Base-by-base conservation (phyloP, 2,888 invertebrate genomes). In the Conistra vaccinii region DNA sequence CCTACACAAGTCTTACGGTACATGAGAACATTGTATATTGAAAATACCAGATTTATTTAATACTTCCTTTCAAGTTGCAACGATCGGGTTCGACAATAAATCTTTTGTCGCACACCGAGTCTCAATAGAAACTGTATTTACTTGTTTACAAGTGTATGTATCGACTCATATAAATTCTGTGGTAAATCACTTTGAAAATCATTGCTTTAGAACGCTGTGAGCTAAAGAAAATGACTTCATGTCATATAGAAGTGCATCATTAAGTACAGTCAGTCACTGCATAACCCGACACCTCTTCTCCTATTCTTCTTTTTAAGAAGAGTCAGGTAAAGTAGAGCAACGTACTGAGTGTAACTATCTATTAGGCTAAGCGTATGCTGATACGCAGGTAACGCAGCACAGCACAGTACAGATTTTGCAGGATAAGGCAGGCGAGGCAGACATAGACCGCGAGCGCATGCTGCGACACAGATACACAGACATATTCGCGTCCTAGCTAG, bases 51-150 rank as follows among this genome's bases (percentile, higher is more conserved):
- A 61, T 61, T 62, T 42, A 61, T 61, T 58, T 42, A 55, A 66
- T 65, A 45, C 26, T 80, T 84, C 70, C 69, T 69, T 29, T 12
- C 26, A 57, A 55, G 14, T 42, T 23, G 3, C 5, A 71, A 81
- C 29, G 55, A 69, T 80, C 48, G 68, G 26, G 71, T 82, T 69
- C 7, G n/a, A 42, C 29, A 51, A 72, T 66, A 66, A 75, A 76
- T 63, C 69, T 60, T 69, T 62, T 45, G 58, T 55, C 39, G 35
- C 45, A 39, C 6, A 32, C 7, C 20, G 58, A 23, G 68, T 66
- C 32, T 60, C n/a, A 39, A 71, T 35, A 48, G 58, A 42, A 67
- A 53, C 48, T 61, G 71, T 71, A 51, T 55, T 58, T 63, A 63
- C 29, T 23, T 62, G n/a, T 67, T 62, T 68, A 42, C 4, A 67